Base-by-base conservation (phyloP, 2,797 vertebrate genomes). In the Novumbra hubbsi region DNA sequence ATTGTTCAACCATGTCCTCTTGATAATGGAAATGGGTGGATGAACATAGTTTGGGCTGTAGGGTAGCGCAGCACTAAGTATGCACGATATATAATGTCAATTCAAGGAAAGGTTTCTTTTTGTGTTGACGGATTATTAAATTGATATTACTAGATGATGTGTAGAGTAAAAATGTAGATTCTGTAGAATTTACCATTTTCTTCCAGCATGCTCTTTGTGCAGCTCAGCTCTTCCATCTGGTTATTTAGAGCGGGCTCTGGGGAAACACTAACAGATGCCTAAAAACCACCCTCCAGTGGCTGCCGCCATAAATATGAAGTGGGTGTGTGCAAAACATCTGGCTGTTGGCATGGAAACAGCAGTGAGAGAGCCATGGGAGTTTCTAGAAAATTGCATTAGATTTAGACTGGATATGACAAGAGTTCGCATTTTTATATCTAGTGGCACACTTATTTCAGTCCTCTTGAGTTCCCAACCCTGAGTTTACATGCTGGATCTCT, bases 251-350 rank as follows among this genome's bases (percentile, higher is more conserved):
- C 86, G 78, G 88, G 88, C 80, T 62, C 78, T 69, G 78, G 87
- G 75, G 62, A 85, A 88, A 86, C 50, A 69, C 66, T 85, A 85
- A 84, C 88, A 90, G 87, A 90, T 90, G 88, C 88, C 78, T 84
- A 71, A 75, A 72, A 66, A 16, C 84, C 72, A 41, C 80, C 82
- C 84, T 73, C 14, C 9, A 75, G 80, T 73, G 19, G 19, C 73
- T 60, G 70, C 64, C 41, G 62, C 27, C 79, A 76, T 5, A 76
- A 79, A 76, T 87, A 83, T 82, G 77, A 70, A 73, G 78, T 66
- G 78, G 73, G 69, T 79, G 72, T 77, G 78, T 78, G 81, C 77
- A 76, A 83, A 89, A 93, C 91, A 93, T 93, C 90, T 90, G 91
- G 87, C 76, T 78, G 85, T 93, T 78, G 21, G 86, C 80, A 91